Percentiles rank a stretch among this genome's conserved stretches.
These are phyloP conservation scores for Chironomus riparius DNA, from an alignment of 2,888 invertebrate species.

Conservation along the genomic window DNA sequence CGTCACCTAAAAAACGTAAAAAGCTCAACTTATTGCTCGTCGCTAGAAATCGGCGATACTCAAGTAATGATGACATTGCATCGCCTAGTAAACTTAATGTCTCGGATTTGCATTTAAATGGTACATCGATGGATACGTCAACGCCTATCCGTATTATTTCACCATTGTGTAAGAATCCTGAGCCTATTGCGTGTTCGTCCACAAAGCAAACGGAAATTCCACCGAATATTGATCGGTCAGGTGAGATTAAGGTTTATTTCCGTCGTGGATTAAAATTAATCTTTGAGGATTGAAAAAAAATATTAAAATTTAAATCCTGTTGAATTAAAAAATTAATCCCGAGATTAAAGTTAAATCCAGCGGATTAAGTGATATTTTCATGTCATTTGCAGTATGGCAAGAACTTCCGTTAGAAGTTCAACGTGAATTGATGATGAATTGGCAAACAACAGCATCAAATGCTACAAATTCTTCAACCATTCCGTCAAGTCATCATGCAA, in stretches of 20 bases:
- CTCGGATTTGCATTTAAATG: conserved; percentile 42
- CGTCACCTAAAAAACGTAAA: conserved; percentile 61
- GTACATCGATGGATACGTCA: not conserved
- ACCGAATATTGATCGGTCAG: conserved; percentile 7
- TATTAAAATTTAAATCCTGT: too few relatives aligned
- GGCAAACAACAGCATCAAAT: conserved; percentile 40
- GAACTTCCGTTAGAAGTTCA: conserved; percentile 63
- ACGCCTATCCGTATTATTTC: conserved; percentile 6
- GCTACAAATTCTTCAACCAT: not conserved
- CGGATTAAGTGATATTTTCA: not conserved
- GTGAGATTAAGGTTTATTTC: not conserved
- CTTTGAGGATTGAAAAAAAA: too few relatives aligned
- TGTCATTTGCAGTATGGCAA: conserved; percentile 31
- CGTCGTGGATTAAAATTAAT: too few relatives aligned
- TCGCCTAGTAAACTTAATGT: conserved; percentile 62
- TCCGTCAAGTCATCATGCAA: not conserved
- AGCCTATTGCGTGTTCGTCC: conserved; percentile 2
- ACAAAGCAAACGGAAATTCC: conserved; percentile 10
- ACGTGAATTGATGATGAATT: conserved; percentile 61
- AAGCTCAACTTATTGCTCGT: conserved; percentile 42
- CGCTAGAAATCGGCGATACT: conserved; percentile 43
- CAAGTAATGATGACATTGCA: conserved; percentile 45
- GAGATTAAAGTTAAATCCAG: too few relatives aligned
- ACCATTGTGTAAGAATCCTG: not conserved
- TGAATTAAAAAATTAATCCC: too few relatives aligned